Evolutionary conservation across 2,888 invertebrate genomes (phyloP).

Genomic region (Ectropis crepuscularia): DNA sequence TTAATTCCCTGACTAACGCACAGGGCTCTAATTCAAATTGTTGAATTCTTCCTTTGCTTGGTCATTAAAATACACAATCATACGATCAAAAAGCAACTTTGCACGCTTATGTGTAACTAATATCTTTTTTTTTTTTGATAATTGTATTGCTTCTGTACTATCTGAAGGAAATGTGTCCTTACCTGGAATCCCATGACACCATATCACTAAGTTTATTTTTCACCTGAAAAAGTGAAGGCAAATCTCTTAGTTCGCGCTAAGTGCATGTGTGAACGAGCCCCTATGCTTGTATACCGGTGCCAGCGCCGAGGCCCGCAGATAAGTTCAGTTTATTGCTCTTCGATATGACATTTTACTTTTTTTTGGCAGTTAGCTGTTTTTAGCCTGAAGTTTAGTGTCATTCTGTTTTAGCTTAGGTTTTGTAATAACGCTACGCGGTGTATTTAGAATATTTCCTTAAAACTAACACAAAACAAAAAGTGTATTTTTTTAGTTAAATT

Average conservation of each 20-base stretch:
- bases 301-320: slow-evolving; percentile 37
- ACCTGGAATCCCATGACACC: neutral
- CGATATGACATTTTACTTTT: slow-evolving; percentile 39
- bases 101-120: too few relatives aligned
- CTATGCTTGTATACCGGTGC: slow-evolving; percentile 30
- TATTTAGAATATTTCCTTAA: neutral
- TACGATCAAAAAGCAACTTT: too few relatives aligned
- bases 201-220: neutral
- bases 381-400: slow-evolving; percentile 14
- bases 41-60: too few relatives aligned
- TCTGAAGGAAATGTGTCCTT: too few relatives aligned
- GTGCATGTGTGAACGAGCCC: neutral
- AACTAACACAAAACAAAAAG: neutral
- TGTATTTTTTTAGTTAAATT: too few relatives aligned
- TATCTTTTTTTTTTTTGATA: too few relatives aligned
- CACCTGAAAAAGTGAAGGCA: too few relatives aligned
- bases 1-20: too few relatives aligned
- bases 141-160: too few relatives aligned
- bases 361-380: slow-evolving; percentile 30
- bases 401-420: slow-evolving; percentile 1
- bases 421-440: neutral
- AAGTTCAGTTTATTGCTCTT: slow-evolving; percentile 43
- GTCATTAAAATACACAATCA: too few relatives aligned
- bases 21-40: too few relatives aligned
- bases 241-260: too few relatives aligned